Conservation (phyloP, 1,140 invertebrate species). For the Bombus soroeensis region DNA sequence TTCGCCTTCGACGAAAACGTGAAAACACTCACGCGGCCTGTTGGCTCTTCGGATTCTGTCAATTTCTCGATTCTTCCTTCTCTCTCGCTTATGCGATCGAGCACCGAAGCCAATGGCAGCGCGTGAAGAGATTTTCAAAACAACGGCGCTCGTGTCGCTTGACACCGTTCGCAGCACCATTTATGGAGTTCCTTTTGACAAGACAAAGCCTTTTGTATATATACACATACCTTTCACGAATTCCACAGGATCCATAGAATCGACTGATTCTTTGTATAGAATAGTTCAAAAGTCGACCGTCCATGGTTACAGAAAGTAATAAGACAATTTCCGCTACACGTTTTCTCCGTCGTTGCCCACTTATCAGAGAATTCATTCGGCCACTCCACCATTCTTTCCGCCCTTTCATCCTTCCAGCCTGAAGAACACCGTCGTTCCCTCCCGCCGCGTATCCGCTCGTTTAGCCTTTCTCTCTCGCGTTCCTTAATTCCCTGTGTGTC, state of each 20-base stretch:
- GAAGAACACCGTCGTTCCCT: conserved; percentile 3
- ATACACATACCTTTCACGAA: background rate
- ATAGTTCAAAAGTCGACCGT: background rate
- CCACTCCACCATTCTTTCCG: conserved; percentile 19
- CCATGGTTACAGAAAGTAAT: background rate
- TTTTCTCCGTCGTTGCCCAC: background rate
- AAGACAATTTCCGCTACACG: background rate
- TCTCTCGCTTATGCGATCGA: background rate
- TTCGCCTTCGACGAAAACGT: background rate
- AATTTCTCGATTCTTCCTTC: background rate
- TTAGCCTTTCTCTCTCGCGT: background rate
- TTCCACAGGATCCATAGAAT: background rate
- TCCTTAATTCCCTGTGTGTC: conserved; percentile 15
- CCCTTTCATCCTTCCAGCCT: background rate
- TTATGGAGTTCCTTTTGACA: background rate
- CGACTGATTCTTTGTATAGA: background rate
- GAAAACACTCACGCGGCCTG: no score
- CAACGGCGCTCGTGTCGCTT: background rate
- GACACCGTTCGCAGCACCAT: background rate
- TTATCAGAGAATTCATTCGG: conserved; percentile 15
- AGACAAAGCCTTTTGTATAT: background rate
- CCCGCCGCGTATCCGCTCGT: background rate
- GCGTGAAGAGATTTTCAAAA: background rate
- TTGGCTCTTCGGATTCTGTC: background rate
- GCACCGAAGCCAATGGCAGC: background rate